Percentiles rank a stretch among this genome's conserved stretches.
phyloP scores from a whole-genome alignment of 1,140 invertebrate species.

The Cotesia vestalis region DNA sequence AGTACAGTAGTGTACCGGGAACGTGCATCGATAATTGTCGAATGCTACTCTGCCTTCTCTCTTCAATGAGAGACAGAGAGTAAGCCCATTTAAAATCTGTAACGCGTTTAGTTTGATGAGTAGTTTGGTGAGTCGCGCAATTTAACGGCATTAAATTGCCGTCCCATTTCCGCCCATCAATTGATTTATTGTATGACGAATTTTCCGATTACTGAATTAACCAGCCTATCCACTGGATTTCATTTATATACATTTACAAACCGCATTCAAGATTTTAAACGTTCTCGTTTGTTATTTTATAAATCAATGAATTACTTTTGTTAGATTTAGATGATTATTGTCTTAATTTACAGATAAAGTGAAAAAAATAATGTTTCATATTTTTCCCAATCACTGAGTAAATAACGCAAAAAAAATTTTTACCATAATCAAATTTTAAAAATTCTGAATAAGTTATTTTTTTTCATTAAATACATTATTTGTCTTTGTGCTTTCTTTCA shows the following conservation, averaged over 20 bases:
- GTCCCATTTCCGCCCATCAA: conserved; percentile 45
- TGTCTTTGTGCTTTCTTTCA: no score
- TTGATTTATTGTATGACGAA: conserved; percentile 47
- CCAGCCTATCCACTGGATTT: conserved; percentile 30
- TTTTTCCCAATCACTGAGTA: no score
- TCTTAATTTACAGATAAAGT: no score
- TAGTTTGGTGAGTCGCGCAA: conserved; percentile 42
- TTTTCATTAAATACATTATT: no score
- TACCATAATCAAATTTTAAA: no score
- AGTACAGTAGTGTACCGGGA: conserved; percentile 15
- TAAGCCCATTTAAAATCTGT: conserved; percentile 39
- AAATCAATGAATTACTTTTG: no score
- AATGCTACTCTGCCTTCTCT: conserved; percentile 16
- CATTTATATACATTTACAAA: not conserved
- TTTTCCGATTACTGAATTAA: conserved; percentile 45
- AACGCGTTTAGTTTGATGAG: conserved; percentile 43
- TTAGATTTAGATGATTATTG: no score
- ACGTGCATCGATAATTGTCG: conserved; percentile 32
- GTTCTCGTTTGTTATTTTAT: no score
- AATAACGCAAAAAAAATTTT: no score
- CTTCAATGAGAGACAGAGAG: conserved; percentile 9
- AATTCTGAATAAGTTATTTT: no score
- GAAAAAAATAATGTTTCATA: no score
- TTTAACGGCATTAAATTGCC: conserved; percentile 43
- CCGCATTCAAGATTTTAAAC: not conserved